These are phyloP conservation scores for Tapirus terrestris DNA, from an alignment of 2,113 vertebrate species.

Conservation along the genomic window DNA sequence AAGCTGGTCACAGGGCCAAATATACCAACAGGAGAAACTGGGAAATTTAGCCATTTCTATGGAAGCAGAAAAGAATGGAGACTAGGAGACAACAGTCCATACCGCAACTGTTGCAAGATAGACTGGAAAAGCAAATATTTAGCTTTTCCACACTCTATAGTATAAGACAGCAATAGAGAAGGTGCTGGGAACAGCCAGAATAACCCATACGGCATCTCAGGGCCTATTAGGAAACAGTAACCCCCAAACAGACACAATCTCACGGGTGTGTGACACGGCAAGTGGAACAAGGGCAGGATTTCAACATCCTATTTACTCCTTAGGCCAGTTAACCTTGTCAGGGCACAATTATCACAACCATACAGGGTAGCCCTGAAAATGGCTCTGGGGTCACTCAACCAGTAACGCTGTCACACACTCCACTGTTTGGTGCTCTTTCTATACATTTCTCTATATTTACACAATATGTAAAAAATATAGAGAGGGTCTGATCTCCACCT, in stretches of 20 bases:
- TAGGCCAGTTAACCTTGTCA: background rate
- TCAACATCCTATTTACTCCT: background rate
- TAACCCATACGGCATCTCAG: background rate
- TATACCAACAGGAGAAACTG: background rate
- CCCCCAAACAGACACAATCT: background rate
- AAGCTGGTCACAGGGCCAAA: background rate
- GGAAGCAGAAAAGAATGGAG: background rate
- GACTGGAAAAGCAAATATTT: background rate
- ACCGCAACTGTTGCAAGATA: background rate
- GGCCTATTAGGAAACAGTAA: background rate
- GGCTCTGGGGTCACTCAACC: background rate
- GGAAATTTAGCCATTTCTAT: background rate
- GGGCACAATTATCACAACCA: background rate
- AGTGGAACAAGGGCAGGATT: background rate
- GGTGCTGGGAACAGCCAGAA: background rate
- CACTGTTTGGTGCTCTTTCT: background rate
- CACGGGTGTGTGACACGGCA: background rate
- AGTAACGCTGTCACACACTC: background rate
- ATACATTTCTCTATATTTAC: background rate
- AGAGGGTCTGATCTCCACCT: background rate
- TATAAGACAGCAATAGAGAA: background rate
- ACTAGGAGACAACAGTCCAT: background rate
- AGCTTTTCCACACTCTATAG: background rate
- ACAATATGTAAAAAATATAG: background rate
- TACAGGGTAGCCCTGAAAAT: background rate